Percentiles rank a stretch among this genome's conserved stretches.
These are phyloP conservation scores for Dione juno DNA, from an alignment of 2,888 invertebrate species.

Conservation along the genomic window DNA sequence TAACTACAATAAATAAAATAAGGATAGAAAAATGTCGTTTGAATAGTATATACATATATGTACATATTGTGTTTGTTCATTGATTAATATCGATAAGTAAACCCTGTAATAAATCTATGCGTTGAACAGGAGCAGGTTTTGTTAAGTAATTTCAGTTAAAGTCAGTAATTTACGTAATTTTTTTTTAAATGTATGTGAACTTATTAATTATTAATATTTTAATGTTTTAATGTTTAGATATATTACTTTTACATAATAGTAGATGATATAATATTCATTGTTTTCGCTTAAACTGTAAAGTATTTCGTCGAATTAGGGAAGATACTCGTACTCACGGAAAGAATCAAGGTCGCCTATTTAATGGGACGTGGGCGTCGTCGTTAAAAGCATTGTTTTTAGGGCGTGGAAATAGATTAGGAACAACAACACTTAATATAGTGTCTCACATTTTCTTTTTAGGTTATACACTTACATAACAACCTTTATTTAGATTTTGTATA, in stretches of 20 bases:
- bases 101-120: too few relatives aligned
- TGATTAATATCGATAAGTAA: too few relatives aligned
- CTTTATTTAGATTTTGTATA: background rate
- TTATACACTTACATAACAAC: background rate
- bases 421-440: background rate
- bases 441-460: background rate
- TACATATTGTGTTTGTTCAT: too few relatives aligned
- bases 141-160: too few relatives aligned
- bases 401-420: slow-evolving; percentile 43
- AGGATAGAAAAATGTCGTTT: too few relatives aligned
- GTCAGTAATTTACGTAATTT: too few relatives aligned
- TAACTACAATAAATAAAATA: too few relatives aligned
- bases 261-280: background rate
- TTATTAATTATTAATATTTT: too few relatives aligned
- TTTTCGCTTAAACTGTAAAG: slow-evolving; percentile 27
- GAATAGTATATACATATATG: too few relatives aligned
- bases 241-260: background rate
- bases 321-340: slow-evolving; percentile 61
- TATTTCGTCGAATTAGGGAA: slow-evolving; percentile 45
- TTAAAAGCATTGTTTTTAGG: slow-evolving; percentile 50
- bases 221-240: too few relatives aligned
- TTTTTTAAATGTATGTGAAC: too few relatives aligned
- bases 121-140: too few relatives aligned
- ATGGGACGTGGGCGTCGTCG: slow-evolving; percentile 55
- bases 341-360: slow-evolving; percentile 61